Evolutionary conservation across 2,113 vertebrate genomes (phyloP).

Genomic region (Hepsetus odoe): DNA sequence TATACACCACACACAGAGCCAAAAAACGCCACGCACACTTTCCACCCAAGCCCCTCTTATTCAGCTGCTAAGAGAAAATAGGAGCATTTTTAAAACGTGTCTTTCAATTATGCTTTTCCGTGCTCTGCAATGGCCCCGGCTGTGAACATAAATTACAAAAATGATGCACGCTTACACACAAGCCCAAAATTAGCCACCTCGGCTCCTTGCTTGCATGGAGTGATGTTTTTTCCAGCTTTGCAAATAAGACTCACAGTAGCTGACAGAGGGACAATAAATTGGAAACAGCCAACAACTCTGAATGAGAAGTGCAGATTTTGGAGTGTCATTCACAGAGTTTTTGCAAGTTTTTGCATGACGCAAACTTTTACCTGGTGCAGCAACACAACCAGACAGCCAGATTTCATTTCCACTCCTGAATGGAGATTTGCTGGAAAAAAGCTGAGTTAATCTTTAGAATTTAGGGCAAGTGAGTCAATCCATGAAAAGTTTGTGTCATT

Average conservation of each 20-base stretch:
- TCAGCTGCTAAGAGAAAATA: slow-evolving; percentile 20
- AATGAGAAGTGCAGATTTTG: slow-evolving; percentile 19
- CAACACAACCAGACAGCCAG: background rate
- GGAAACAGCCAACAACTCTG: slow-evolving; percentile 13
- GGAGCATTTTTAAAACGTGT: slow-evolving; percentile 30
- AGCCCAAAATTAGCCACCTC: slow-evolving; percentile 21
- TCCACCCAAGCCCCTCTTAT: slow-evolving; percentile 22
- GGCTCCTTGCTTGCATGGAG: background rate
- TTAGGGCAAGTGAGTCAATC: too few species aligned
- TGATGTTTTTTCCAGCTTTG: background rate
- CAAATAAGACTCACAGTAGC: slow-evolving; percentile 2
- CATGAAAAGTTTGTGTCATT: background rate
- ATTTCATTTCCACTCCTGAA: background rate
- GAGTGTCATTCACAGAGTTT: slow-evolving; percentile 25
- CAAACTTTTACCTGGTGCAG: background rate
- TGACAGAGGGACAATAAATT: slow-evolving; percentile 19
- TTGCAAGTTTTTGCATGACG: background rate
- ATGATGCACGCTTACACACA: background rate
- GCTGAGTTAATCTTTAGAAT: background rate
- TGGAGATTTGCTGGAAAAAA: background rate
- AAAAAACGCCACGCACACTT: slow-evolving; percentile 14
- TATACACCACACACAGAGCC: slow-evolving; percentile 13
- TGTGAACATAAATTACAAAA: slow-evolving; percentile 34
- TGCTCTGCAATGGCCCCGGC: background rate
- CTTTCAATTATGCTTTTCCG: slow-evolving; percentile 27